Evolutionary conservation across 2,113 vertebrate genomes (phyloP), one percentile per base, ranked within the genome.

Genomic region (Poecile atricapillus): DNA sequence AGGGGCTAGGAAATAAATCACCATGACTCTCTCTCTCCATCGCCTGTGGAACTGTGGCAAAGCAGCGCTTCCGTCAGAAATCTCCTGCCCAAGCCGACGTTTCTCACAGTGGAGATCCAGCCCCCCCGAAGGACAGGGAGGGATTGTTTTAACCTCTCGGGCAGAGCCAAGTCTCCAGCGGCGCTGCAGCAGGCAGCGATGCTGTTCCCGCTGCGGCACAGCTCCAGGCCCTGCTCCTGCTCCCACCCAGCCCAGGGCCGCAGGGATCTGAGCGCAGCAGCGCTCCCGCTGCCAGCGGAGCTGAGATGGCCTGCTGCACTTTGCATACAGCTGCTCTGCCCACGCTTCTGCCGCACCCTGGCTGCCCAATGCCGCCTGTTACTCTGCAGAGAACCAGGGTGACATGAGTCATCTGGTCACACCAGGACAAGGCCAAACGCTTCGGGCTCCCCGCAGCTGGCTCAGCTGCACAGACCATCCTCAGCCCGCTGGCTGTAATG

Each of bases 141-240:
- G 75, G 87, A 79, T 94, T 94, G 90, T 93, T 93, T 91, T 82
- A 87, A 95, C 82, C 87, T 93, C 89, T 69, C 2, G 1, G 15
- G 43, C 71, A 14, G 83, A 88, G 89, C 71, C 94, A 83, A 77
- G 88, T 17, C 83, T 83, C 85, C 79, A 90, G 96, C 92, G 0
- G 9, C 0, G 62, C 90, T 69, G 92, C 90, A 83, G 11, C 53
- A 79, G 49, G 87, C 90, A 13, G 75, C 82, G 5, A 46, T 55
- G 87, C 74, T 28, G 68, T 1, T 77, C 19, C 59, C 3, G 71
- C 86, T 68, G 81, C 31, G 7, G 80, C 44, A 1, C 13, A 2
- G 86, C 76, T 83, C 83, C 74, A 7, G 78, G 24, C 37, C 15
- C 49, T 2, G 75, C 83, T 52, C 80, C 83, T 0, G 63, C 12